These are phyloP conservation scores for Balanococcus diminutus DNA, from an alignment of 2,888 invertebrate genomes.

Conservation along the genomic window DNA sequence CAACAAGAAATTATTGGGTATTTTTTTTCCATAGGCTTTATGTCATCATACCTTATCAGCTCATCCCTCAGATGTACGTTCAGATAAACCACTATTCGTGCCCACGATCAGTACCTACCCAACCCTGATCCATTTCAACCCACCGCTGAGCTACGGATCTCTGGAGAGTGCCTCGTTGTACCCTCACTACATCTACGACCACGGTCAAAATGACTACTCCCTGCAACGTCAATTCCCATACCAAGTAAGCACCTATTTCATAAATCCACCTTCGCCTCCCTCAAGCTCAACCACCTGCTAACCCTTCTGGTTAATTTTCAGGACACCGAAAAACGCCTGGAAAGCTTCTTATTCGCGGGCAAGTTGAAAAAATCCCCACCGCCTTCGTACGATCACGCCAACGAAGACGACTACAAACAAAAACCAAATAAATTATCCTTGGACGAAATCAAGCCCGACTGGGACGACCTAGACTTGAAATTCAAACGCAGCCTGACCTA, in stretches of 20 bases:
- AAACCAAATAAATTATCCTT: neutral
- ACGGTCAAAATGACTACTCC: neutral
- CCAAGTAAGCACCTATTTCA: neutral
- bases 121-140: conserved; percentile 33
- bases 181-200: neutral
- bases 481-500: conserved; percentile 38
- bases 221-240: conserved; percentile 25
- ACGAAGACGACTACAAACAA: conserved; percentile 42
- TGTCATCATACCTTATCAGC: neutral
- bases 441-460: conserved; percentile 24
- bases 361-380: neutral
- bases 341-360: neutral
- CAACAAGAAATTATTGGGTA: neutral
- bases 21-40: neutral
- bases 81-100: conserved; percentile 35
- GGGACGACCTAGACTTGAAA: conserved; percentile 37
- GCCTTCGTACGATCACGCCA: neutral
- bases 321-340: conserved; percentile 32
- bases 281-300: neutral
- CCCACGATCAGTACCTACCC: conserved; percentile 17
- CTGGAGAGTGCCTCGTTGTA: neutral
- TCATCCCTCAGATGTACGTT: neutral
- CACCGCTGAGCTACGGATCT: neutral
- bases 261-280: too few relatives aligned
- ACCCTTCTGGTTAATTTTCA: neutral